Base-by-base conservation (phyloP, 2,888 invertebrate species). In the Ramazzottius varieornatus region DNA sequence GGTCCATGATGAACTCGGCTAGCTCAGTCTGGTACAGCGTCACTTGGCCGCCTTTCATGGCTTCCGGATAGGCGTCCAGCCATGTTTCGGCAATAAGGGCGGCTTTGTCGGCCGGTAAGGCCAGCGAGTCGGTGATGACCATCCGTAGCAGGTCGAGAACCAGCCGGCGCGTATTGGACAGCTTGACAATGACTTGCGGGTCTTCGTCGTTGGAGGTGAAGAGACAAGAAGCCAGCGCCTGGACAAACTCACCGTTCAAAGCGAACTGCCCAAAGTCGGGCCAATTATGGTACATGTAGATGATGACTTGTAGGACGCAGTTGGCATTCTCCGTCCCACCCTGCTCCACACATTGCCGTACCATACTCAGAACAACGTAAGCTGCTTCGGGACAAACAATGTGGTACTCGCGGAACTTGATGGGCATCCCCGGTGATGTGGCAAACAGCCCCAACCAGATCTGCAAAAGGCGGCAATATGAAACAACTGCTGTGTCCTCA, bases 81-180 rank as follows among this genome's bases (percentile, higher is more conserved):
- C 54, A 54, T 68, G 65, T 65, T 33, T 63, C 70, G 71, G 66
- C 69, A 70, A 1, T 73, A 4, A 24, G 4, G 8, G 16, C 4
- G 4, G n/a, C 4, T 24, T 24, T 8, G 8, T 54, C 54, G 13
- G 65, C 46, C 2, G 40, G 24, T 32, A 33, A 29, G 4, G 65
- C 33, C 64, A 33, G 65, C 16, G 63, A 46, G 8, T 64, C 63
- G n/a, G 29, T 33, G 54, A 94, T 85, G 67, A 96, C 87, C 16
- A 90, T 89, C 65, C 90, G 81, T 65, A 98, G 78, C 74, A 98
- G 91, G 76, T 96, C 94, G 79, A 94, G 86, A 33, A 96, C 87
- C 72, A 88, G 86, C 72, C 88, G 88, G 1, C 64, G 32, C 8
- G 66, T 33, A 13, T 67, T 34, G 24, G 66, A 46, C 24, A 13